Evolutionary conservation across 2,113 vertebrate genomes (phyloP).

Genomic region (Thunnus thynnus): DNA sequence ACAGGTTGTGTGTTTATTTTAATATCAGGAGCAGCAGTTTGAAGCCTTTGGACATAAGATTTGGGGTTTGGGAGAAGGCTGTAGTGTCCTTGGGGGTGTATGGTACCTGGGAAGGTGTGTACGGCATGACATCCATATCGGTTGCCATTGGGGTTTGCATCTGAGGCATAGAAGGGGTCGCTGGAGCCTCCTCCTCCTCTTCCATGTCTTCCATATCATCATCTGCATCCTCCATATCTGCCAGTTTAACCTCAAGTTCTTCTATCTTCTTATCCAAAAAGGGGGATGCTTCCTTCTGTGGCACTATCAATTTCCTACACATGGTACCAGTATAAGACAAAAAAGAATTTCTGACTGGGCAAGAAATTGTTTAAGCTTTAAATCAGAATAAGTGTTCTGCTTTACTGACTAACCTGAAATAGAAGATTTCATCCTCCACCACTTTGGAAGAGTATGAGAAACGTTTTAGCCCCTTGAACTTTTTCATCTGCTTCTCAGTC

Average conservation of each 20-base stretch:
- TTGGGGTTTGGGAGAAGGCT: not conserved
- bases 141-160: slow-evolving; percentile 90
- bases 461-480: slow-evolving; percentile 97
- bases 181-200: slow-evolving; percentile 92
- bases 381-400: not conserved
- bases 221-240: slow-evolving; percentile 91
- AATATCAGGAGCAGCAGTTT: not conserved
- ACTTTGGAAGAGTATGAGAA: slow-evolving; percentile 98
- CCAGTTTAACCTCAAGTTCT: slow-evolving; percentile 96
- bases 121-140: slow-evolving; percentile 93
- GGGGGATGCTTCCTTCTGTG: slow-evolving; percentile 96
- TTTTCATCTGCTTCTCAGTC: slow-evolving; percentile 97
- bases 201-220: slow-evolving; percentile 96
- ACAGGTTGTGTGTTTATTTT: not conserved
- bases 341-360: not conserved
- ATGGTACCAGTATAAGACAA: not conserved
- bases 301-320: slow-evolving; percentile 93
- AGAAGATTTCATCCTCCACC: slow-evolving; percentile 97
- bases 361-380: not conserved
- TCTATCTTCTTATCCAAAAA: slow-evolving; percentile 97
- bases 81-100: not conserved
- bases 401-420: slow-evolving; percentile 91
- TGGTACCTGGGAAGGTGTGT: slow-evolving; percentile 94
- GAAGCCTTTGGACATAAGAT: not conserved
- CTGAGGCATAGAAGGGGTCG: slow-evolving; percentile 91